Conservation (phyloP, 2,113 vertebrate species). For the Grammomys surdaster region DNA sequence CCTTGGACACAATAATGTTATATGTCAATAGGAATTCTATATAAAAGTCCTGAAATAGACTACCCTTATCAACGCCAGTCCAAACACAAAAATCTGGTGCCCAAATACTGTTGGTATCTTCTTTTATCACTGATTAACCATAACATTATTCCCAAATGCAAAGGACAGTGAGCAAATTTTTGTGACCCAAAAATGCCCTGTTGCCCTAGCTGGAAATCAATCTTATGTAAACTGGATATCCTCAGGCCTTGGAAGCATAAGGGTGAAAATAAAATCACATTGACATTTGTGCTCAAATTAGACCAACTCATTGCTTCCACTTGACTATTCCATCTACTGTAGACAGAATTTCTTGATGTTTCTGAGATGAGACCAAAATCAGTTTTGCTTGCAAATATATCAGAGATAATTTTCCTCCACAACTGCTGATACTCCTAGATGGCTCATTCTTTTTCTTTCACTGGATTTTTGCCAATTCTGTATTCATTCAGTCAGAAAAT, state of each 20-base stretch:
- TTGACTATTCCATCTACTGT: not conserved
- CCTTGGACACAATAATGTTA: not conserved
- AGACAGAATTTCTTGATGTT: constrained; percentile 17
- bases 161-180: constrained; percentile 27
- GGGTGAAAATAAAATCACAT: constrained; percentile 57
- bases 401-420: not conserved
- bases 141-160: constrained; percentile 29
- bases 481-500: not conserved
- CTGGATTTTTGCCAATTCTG: not conserved
- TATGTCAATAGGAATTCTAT: constrained; percentile 12
- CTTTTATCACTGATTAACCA: constrained; percentile 39
- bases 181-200: constrained; percentile 63
- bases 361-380: not conserved
- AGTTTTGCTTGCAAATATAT: not conserved
- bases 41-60: not conserved
- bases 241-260: constrained; percentile 41
- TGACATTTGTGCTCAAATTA: constrained; percentile 63
- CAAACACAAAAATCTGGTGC: not conserved
- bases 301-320: constrained; percentile 44
- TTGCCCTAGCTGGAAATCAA: constrained; percentile 47
- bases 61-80: not conserved
- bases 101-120: not conserved
- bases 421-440: not conserved
- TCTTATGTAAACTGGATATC: constrained; percentile 67
- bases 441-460: not conserved